Conservation (phyloP, 2,113 vertebrate genomes). For the Ctenodactylus gundi region DNA sequence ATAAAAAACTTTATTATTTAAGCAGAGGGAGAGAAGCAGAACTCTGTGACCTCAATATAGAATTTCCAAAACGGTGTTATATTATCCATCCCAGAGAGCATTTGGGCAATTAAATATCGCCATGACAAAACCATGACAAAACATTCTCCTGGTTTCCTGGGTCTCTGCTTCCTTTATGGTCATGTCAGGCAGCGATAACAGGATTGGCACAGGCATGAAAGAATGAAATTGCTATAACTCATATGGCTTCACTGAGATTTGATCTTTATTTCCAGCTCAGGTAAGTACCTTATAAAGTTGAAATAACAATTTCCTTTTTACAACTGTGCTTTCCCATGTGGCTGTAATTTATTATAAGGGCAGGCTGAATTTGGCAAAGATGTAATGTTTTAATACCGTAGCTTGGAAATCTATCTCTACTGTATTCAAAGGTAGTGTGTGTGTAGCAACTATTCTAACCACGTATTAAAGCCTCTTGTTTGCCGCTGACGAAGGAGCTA, state of each 20-base stretch:
- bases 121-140: no score
- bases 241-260: not conserved
- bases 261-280: not conserved
- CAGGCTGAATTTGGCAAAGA: not conserved
- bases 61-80: no score
- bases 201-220: not conserved
- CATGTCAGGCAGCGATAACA: not conserved
- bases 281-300: not conserved
- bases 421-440: not conserved
- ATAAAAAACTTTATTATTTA: not conserved
- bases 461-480: not conserved
- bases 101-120: no score
- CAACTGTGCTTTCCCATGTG: not conserved
- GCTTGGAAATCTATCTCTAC: not conserved
- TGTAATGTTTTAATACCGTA: not conserved
- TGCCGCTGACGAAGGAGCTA: not conserved
- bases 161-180: no score
- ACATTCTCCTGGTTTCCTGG: no score
- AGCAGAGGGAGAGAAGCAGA: not conserved
- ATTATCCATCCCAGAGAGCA: no score
- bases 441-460: not conserved
- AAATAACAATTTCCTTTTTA: constrained; percentile 5
- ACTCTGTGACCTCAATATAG: no score
- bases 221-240: not conserved
- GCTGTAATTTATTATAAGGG: not conserved